Percentiles rank a stretch among this genome's conserved stretches.
Evolutionary conservation across 2,888 invertebrate species (phyloP).

Genomic region (Drosophila nr. perissopoda): DNA sequence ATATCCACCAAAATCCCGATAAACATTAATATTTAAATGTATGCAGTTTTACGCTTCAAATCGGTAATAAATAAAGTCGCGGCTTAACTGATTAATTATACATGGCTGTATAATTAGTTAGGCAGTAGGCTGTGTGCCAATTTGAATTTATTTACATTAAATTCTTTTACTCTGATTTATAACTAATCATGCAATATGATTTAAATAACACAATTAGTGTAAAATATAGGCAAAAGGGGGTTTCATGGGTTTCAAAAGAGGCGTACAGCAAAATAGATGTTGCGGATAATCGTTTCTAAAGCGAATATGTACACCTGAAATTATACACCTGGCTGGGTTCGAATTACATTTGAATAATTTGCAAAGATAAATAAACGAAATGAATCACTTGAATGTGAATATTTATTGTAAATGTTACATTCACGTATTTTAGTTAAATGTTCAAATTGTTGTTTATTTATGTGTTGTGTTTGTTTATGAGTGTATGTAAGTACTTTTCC

Average conservation of each 20-base stretch:
- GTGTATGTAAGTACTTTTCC: slow-evolving; percentile 14
- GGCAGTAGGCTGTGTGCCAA: neutral
- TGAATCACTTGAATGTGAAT: neutral
- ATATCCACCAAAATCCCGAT: neutral
- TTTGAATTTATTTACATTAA: neutral
- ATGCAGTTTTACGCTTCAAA: neutral
- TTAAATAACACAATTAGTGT: slow-evolving; percentile 16
- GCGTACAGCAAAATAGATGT: neutral
- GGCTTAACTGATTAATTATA: neutral
- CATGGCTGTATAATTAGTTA: neutral
- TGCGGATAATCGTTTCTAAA: slow-evolving; percentile 18
- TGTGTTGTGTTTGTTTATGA: slow-evolving; percentile 10
- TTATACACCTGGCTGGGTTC: slow-evolving; percentile 19
- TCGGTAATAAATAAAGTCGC: neutral
- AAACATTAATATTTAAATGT: neutral
- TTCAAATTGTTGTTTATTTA: slow-evolving; percentile 14
- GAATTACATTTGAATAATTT: slow-evolving; percentile 22
- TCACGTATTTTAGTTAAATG: slow-evolving; percentile 10
- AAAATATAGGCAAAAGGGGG: slow-evolving; percentile 6
- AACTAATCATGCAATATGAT: neutral
- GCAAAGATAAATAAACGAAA: slow-evolving; percentile 23
- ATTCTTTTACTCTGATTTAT: slow-evolving; percentile 2
- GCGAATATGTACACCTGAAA: neutral
- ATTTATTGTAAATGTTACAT: neutral
- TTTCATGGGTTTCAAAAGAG: neutral